Conservation (phyloP, 1,140 invertebrate species). For the Nasonia vitripennis region DNA sequence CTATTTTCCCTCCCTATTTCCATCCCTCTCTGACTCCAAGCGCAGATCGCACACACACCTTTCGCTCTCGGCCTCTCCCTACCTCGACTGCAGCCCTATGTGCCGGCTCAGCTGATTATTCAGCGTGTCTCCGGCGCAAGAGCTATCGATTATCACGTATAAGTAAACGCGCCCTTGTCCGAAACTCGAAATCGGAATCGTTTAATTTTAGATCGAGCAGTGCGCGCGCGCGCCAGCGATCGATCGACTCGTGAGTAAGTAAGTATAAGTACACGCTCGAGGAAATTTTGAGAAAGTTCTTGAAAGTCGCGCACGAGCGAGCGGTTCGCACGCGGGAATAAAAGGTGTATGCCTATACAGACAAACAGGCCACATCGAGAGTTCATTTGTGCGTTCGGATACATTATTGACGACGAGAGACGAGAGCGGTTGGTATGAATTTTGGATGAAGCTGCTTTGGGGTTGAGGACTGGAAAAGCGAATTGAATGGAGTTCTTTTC, state of each 20-base stretch:
- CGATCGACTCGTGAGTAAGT: conserved; percentile 18
- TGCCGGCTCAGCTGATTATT: conserved; percentile 48
- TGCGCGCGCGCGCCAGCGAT: not conserved
- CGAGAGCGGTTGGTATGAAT: not conserved
- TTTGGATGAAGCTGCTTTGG: not conserved
- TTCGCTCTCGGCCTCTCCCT: not conserved
- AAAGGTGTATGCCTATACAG: not conserved
- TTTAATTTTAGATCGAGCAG: conserved; percentile 38
- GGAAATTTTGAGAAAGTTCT: conserved; percentile 17
- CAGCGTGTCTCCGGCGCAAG: conserved; percentile 26
- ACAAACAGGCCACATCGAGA: not conserved
- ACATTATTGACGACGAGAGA: not conserved
- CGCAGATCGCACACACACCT: not conserved
- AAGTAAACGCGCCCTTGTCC: not conserved
- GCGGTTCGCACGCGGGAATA: not conserved
- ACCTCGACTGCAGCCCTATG: not conserved
- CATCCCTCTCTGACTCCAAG: not conserved
- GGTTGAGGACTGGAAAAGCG: not conserved
- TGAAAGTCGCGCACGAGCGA: not conserved
- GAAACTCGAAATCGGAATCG: conserved; percentile 11
- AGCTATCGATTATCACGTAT: conserved; percentile 52
- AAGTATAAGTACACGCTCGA: not conserved
- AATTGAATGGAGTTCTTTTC: not conserved
- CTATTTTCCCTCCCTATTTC: conserved; percentile 12
- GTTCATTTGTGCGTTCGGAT: not conserved